Conservation (phyloP, 1,140 invertebrate species). For the Aphelinus certus region DNA sequence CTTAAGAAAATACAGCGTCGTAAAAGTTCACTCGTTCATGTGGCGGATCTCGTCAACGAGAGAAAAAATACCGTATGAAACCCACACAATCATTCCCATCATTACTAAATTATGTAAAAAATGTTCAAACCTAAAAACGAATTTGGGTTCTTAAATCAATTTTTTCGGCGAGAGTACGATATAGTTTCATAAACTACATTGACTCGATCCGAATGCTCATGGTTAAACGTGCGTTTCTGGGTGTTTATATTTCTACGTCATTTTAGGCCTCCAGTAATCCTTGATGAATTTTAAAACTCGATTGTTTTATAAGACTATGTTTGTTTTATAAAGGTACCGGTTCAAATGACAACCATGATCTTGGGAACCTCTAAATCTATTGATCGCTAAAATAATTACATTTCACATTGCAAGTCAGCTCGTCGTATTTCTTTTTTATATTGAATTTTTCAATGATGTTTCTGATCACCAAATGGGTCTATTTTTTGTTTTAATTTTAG, state of each 20-base stretch:
- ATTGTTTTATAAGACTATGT: not conserved
- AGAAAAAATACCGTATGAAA: conserved; percentile 11
- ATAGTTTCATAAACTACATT: not conserved
- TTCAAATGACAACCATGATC: conserved; percentile 35
- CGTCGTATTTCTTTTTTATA: conserved; percentile 3
- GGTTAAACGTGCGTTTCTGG: conserved; percentile 25
- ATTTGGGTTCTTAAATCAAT: not conserved
- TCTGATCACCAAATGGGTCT: too few relatives aligned
- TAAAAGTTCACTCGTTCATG: conserved; percentile 23
- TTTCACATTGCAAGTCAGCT: conserved; percentile 14
- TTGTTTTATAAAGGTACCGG: conserved; percentile 20
- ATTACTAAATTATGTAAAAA: conserved; percentile 8
- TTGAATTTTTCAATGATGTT: too few relatives aligned
- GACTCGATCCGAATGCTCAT: conserved; percentile 22
- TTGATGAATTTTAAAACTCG: conserved; percentile 19
- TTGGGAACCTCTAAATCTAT: conserved; percentile 23
- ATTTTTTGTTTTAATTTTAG: too few relatives aligned
- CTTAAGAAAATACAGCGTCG: conserved; percentile 26
- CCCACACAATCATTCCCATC: not conserved
- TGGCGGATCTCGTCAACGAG: conserved; percentile 26
- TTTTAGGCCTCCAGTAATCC: conserved; percentile 35
- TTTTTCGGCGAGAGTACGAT: not conserved
- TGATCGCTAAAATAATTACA: conserved; percentile 26
- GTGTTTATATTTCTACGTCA: not conserved
- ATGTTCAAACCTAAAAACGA: conserved; percentile 1